These are phyloP conservation scores for Spinus pinus DNA, from an alignment of 2,797 vertebrate species.

Conservation along the genomic window DNA sequence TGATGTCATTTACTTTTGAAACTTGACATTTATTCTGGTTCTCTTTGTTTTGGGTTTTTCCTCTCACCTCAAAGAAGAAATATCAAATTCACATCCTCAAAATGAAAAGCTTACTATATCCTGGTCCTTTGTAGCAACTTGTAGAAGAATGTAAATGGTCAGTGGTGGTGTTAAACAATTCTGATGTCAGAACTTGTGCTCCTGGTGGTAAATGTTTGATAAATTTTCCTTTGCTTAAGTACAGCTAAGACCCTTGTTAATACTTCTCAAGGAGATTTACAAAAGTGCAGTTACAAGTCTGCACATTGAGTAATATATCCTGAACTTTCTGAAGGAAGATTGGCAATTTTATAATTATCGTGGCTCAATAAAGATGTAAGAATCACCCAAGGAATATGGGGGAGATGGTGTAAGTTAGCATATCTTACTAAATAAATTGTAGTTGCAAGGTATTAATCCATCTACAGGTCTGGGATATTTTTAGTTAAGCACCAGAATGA, in stretches of 20 bases:
- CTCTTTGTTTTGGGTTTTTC: neutral
- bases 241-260: neutral
- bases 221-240: neutral
- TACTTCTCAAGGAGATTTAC: neutral
- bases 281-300: neutral
- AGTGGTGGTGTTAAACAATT: neutral
- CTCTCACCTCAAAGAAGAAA: neutral
- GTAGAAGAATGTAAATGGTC: neutral
- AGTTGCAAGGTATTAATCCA: neutral
- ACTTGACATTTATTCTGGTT: neutral
- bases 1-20: conserved; percentile 27
- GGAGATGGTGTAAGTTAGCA: neutral
- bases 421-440: neutral
- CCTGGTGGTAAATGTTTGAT: neutral
- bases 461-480: neutral
- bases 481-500: neutral
- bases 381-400: neutral
- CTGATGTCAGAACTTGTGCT: neutral
- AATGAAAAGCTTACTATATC: neutral
- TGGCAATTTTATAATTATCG: neutral
- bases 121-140: neutral
- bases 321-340: neutral
- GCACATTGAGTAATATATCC: neutral
- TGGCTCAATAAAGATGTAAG: neutral
- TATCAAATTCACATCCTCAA: neutral